Evolutionary conservation across 2,113 vertebrate genomes (phyloP), one percentile per base, ranked within the genome.

Genomic region (Acrocephalus arundinaceus): DNA sequence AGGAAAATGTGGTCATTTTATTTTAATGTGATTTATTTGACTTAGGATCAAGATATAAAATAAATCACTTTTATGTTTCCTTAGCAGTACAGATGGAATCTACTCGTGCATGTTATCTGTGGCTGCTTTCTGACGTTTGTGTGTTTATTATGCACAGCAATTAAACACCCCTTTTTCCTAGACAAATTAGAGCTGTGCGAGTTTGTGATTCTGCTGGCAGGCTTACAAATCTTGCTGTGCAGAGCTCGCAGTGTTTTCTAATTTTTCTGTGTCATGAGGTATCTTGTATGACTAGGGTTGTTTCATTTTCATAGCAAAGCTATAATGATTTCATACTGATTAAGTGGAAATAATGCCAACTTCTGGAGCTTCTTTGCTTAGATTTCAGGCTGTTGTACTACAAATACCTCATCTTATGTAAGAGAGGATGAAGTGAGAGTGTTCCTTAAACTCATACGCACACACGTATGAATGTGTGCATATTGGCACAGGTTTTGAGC

Each of bases 261-360:
- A 97, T 97, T 93, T 96, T 96, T 97, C 96, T 93, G 76, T 94
- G 96, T 97, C 97, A 94, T 71, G 46, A 78, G 62, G 81, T 88
- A 94, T 96, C 96, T 96, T 93, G 80, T 90, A 87, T 87, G 93
- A 97, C 82, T 83, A 74, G 61, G 87, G 70, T 76, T 96, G 96
- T 96, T 98, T 96, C 95, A 93, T 97, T 97, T 97, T 96, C 95
- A 86, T 84, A 79, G 94, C 73, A 58, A 91, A 55, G 58, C 85
- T 48, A 51, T 94, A 87, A 97, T 94, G 96, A 97, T 95, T 97
- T 97, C 91, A 80, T 91, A 85, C 94, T 73, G 95, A 97, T 89
- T 82, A 96, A 95, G 75, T 85, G 94, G 94, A 94, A 95, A 85
- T 37, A 59, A 89, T 88, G 94, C 93, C 94, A 96, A 24, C 24